phyloP scores from a whole-genome alignment of 2,113 vertebrate genomes.

The Nannospalax galili region DNA sequence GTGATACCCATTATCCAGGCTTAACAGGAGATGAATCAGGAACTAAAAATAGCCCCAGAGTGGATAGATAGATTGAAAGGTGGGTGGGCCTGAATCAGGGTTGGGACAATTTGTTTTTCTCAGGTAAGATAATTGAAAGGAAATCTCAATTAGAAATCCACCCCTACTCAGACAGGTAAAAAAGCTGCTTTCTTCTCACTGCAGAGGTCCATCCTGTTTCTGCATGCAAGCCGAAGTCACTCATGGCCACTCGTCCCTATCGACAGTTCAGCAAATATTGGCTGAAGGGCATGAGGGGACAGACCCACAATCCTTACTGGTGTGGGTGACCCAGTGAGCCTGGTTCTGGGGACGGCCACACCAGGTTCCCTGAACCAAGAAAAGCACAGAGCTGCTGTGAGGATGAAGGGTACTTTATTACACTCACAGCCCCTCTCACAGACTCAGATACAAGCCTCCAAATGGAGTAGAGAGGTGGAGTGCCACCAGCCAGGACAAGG shows the following conservation, averaged over 20 bases:
- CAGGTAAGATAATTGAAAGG: neutral
- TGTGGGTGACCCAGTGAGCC: neutral
- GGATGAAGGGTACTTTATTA: conserved; percentile 35
- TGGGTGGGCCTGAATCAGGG: conserved; percentile 14
- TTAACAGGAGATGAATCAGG: conserved; percentile 68
- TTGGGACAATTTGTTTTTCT: conserved; percentile 27
- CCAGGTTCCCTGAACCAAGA: neutral
- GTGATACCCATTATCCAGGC: conserved; percentile 61
- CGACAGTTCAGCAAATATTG: neutral
- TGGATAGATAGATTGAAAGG: neutral
- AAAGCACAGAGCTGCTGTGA: neutral
- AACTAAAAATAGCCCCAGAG: conserved; percentile 66
- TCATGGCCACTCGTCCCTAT: too few relatives aligned
- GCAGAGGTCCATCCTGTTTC: neutral
- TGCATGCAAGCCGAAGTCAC: neutral
- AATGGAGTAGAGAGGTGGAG: neutral
- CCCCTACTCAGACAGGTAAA: neutral
- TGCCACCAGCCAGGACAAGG: neutral
- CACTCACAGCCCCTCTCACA: accelerated
- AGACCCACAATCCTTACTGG: neutral
- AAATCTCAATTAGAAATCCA: neutral
- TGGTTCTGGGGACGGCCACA: neutral
- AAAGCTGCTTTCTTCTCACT: neutral
- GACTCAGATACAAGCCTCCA: neutral
- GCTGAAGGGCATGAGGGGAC: neutral